Evolutionary conservation across 64 coral and sea anemone genomes (phyloP).

Genomic region (Montipora foliosa): DNA sequence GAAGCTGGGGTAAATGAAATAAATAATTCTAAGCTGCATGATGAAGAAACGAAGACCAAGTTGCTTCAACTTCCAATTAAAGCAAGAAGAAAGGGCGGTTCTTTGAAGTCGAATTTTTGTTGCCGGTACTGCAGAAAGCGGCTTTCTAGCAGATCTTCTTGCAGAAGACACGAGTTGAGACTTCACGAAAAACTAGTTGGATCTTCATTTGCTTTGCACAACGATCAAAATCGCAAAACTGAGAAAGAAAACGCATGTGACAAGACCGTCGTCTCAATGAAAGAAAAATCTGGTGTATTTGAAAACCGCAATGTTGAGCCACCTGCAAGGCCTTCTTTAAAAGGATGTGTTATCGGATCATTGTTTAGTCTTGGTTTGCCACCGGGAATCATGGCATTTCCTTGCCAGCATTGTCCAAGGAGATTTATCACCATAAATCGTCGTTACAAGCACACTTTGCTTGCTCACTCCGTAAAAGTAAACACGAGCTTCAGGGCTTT

Average conservation of each 20-base stretch:
- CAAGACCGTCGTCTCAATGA: background rate
- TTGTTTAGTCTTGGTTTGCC: background rate
- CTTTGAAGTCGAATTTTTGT: background rate
- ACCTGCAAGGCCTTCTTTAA: background rate
- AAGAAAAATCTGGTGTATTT: background rate
- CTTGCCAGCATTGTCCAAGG: slow-evolving; percentile 1
- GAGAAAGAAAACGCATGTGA: background rate
- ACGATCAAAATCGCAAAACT: background rate
- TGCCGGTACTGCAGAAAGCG: background rate
- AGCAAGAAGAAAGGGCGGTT: background rate
- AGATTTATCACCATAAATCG: background rate
- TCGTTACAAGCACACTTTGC: slow-evolving; percentile 5
- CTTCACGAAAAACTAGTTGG: background rate
- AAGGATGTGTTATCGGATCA: background rate
- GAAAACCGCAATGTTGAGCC: too few relatives aligned
- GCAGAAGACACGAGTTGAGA: background rate
- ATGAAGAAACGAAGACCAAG: background rate
- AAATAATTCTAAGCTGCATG: background rate
- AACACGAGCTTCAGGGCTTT: background rate
- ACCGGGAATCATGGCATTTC: background rate
- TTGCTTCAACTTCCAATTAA: background rate
- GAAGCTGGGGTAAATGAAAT: background rate
- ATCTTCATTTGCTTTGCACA: background rate
- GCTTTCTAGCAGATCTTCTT: background rate
- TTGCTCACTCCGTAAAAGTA: background rate